Conservation (phyloP, 2,888 invertebrate genomes). For the Tolmerus cingulatus region DNA sequence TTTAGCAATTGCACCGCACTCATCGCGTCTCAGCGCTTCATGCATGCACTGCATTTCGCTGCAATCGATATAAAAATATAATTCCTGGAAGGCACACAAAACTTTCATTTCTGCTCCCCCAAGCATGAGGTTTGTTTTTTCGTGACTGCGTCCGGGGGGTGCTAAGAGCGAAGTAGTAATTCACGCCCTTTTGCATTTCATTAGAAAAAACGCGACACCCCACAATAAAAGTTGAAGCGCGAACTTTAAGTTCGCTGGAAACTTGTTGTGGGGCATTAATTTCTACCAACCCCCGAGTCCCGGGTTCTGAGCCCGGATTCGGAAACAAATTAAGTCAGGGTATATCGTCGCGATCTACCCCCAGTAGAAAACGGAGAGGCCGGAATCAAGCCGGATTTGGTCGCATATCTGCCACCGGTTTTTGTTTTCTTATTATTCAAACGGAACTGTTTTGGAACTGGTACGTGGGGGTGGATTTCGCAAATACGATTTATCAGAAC, state of each 20-base stretch:
- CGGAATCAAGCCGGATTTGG: background rate
- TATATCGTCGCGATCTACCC: background rate
- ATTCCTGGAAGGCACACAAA: background rate
- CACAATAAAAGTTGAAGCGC: background rate
- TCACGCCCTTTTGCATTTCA: background rate
- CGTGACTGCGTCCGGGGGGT: background rate
- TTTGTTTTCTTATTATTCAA: background rate
- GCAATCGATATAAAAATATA: background rate
- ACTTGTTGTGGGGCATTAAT: background rate
- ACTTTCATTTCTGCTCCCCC: background rate
- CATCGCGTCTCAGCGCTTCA: background rate
- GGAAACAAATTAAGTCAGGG: background rate
- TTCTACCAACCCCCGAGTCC: background rate
- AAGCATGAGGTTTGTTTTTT: background rate
- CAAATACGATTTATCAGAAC: slow-evolving; percentile 29
- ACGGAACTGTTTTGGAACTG: background rate
- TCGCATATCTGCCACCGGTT: background rate
- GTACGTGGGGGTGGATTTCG: background rate
- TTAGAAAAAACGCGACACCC: background rate
- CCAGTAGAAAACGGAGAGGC: background rate
- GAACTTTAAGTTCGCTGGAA: background rate
- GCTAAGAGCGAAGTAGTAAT: background rate
- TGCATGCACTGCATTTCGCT: background rate
- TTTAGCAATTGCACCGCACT: background rate
- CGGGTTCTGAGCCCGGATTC: background rate